These are phyloP conservation scores for Tetragonula clypearis DNA, from an alignment of 1,140 invertebrate genomes.

Conservation along the genomic window DNA sequence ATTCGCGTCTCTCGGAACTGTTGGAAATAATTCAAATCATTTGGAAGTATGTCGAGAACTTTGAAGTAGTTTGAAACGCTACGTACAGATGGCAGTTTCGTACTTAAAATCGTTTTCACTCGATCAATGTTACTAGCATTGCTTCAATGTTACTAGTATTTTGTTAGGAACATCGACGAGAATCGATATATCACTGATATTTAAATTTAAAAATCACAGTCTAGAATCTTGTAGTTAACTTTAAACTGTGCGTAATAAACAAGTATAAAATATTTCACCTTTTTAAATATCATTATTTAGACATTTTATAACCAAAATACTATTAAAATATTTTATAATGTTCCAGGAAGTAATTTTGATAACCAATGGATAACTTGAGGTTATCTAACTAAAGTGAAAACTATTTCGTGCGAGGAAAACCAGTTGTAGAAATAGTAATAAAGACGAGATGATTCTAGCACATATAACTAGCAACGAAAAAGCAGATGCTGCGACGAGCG, in stretches of 20 bases:
- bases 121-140: not conserved
- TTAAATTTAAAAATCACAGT: not conserved
- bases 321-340: not conserved
- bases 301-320: not conserved
- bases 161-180: too few relatives aligned
- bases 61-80: not conserved
- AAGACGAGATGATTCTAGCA: not conserved
- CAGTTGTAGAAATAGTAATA: not conserved
- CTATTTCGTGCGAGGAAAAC: not conserved
- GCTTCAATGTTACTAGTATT: too few relatives aligned
- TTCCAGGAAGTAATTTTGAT: not conserved
- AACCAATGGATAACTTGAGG: not conserved
- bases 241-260: not conserved
- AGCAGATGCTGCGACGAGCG: not conserved
- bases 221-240: not conserved
- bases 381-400: not conserved
- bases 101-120: not conserved
- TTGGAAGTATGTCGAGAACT: not conserved
- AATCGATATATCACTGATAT: not conserved
- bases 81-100: conserved; percentile 19
- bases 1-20: conserved; percentile 22
- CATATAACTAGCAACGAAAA: not conserved
- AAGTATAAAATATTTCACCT: not conserved
- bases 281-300: not conserved
- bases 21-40: conserved; percentile 43